Base-by-base conservation (phyloP, 23 tunicate species). In the Halocynthia aurantium region DNA sequence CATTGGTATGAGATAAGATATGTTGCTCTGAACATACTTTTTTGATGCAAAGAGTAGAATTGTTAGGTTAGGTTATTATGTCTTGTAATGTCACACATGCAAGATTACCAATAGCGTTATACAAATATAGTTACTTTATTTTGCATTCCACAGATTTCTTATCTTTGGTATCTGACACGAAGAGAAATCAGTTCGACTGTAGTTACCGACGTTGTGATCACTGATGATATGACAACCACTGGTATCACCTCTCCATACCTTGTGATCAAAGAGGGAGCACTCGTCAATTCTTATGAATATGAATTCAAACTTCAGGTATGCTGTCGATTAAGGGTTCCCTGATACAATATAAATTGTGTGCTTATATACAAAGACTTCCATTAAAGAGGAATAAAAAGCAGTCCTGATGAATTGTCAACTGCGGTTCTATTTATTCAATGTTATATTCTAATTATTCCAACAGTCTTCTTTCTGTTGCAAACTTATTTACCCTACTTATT, bases 211-310 rank as follows among this genome's bases (percentile, higher is more conserved):
- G 86, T 92, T 63, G 85, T 83, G 19, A 65, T 86, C 49, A 85
- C 86, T 74, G 62, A 56, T 31, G 66, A 31, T n/a, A 92, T 85
- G 50, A 92, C 98, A 55, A 92, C 98, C 13, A 92, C 98, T 18
- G 92, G 92, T 21, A 63, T 66, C 51, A 61, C 57, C n/a, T 81
- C 79, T n/a, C 69, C 72, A 58, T 82, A 86, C 56, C 66, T 92
- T 15, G 98, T 92, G 22, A 85, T 92, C 7, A 69, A 86, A n/a
- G 85, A 51, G 52, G 91, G 81, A 12, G 85, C 85, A 22, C 62
- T 92, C 18, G 10, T 40, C 49, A 51, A 78, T 20, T 82, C 60
- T 70, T 78, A 82, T 73, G 87, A 85, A 53, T 92, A 86, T 57
- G 92, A 92, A 52, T 92, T 92, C 74, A 78, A 63, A 67, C 82